Conservation (phyloP, 2,113 vertebrate species). For the Pampusana beccarii region DNA sequence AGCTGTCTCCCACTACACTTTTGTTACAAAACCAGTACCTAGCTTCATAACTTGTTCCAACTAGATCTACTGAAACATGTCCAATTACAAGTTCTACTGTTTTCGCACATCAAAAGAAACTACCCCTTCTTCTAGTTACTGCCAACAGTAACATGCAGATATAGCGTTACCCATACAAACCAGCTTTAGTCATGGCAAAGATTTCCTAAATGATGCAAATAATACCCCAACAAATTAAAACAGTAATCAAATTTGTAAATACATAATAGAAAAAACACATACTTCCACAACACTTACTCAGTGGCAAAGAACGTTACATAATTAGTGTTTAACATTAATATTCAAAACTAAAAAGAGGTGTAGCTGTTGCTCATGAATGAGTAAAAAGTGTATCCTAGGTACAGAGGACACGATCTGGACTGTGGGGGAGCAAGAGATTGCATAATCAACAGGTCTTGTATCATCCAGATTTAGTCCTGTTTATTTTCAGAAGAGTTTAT, state of each 20-base stretch:
- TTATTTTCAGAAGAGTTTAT: conserved; percentile 6
- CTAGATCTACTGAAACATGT: background rate
- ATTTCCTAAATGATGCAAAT: background rate
- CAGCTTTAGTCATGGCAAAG: background rate
- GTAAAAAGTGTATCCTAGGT: background rate
- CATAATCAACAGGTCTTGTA: background rate
- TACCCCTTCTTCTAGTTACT: background rate
- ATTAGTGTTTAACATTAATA: background rate
- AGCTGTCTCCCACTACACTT: background rate
- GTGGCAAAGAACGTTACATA: background rate
- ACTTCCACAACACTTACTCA: background rate
- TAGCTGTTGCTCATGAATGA: background rate
- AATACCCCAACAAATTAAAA: background rate
- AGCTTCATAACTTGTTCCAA: background rate
- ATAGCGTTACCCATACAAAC: background rate
- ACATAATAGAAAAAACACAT: background rate
- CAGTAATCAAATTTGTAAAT: background rate
- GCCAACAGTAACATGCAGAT: background rate
- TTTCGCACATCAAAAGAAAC: background rate
- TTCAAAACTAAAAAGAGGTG: background rate
- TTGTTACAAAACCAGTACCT: background rate
- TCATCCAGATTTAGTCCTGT: background rate
- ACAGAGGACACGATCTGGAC: background rate
- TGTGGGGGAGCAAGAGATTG: background rate
- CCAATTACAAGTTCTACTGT: background rate